These are phyloP conservation scores for Pycnomerus fuliginosus DNA, from an alignment of 2,888 invertebrate genomes.

Conservation along the genomic window DNA sequence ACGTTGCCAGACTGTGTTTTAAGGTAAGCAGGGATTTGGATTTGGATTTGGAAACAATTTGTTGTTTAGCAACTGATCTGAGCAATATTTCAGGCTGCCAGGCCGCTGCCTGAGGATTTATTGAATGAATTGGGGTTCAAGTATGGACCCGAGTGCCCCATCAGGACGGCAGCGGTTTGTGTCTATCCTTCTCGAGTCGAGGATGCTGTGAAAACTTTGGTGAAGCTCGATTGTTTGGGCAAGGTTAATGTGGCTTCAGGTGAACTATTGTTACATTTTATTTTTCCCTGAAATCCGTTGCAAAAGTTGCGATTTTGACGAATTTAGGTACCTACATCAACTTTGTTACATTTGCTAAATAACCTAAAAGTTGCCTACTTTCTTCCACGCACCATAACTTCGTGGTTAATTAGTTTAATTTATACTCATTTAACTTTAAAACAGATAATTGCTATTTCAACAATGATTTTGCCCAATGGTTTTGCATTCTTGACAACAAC, in stretches of 20 bases:
- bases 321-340: too few species aligned
- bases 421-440: too few species aligned
- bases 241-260: conserved; percentile 79
- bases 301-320: not conserved
- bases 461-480: too few species aligned
- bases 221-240: conserved; percentile 55
- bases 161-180: conserved; percentile 88
- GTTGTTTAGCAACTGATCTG: not conserved
- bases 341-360: too few species aligned
- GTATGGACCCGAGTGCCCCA: conserved; percentile 44
- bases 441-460: too few species aligned
- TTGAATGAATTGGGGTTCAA: conserved; percentile 45
- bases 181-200: conserved; percentile 87
- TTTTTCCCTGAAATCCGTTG: not conserved
- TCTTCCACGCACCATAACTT: too few species aligned
- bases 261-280: conserved; percentile 38
- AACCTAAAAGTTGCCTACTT: too few species aligned
- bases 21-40: too few species aligned
- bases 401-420: too few species aligned
- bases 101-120: conserved; percentile 41
- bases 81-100: conserved; percentile 41
- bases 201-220: conserved; percentile 66
- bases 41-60: not conserved
- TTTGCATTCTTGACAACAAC: too few species aligned
- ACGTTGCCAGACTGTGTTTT: conserved; percentile 77